Evolutionary conservation across 2,888 invertebrate species (phyloP).

Genomic region (Sarcophaga carnaria): DNA sequence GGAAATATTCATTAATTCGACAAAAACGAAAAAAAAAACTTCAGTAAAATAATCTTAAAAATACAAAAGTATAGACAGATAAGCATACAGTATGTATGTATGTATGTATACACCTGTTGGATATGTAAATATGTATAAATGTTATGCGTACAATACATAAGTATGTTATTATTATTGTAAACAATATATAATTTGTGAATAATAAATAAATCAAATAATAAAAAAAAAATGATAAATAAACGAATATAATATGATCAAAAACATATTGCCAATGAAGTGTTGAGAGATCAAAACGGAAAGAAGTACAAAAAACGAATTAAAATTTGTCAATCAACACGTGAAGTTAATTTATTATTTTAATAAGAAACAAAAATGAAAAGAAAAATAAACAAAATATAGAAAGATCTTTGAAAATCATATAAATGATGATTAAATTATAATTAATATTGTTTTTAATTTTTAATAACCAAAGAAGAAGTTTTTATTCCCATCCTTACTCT

Average conservation of each 20-base stretch:
- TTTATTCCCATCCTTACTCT: no score
- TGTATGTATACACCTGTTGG: neutral
- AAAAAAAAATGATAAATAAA: neutral
- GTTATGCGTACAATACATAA: neutral
- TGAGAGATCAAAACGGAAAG: neutral
- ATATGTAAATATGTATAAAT: neutral
- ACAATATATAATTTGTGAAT: conserved; percentile 17
- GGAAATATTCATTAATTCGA: conserved; percentile 2
- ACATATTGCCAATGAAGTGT: neutral
- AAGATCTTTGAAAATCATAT: neutral
- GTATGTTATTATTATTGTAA: conserved; percentile 22
- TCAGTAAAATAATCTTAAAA: neutral
- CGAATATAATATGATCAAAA: neutral
- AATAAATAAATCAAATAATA: conserved; percentile 17
- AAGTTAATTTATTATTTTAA: conserved; percentile 21
- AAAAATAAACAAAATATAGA: neutral
- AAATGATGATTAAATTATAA: neutral
- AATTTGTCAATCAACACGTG: conserved; percentile 29
- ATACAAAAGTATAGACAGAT: neutral
- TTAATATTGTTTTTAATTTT: no score
- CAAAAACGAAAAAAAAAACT: neutral
- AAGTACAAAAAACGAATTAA: neutral
- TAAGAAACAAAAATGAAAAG: neutral
- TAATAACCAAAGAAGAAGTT: no score
- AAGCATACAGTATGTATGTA: neutral